These are phyloP conservation scores for Eulithis prunata DNA, from an alignment of 2,888 invertebrate species.

Conservation along the genomic window DNA sequence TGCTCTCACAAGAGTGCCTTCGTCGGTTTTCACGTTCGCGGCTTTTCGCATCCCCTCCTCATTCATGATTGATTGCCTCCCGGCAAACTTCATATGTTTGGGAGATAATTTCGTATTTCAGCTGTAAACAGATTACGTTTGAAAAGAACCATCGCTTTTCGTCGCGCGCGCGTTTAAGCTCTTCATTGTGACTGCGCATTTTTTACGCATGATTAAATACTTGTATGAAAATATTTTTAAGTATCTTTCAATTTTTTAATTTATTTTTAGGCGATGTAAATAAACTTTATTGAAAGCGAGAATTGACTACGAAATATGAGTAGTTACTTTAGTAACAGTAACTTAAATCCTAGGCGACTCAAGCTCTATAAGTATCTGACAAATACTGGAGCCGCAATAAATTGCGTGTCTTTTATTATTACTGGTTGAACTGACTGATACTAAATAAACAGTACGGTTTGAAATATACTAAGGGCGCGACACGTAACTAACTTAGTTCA, in stretches of 20 bases:
- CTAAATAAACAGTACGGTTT: conserved; percentile 46
- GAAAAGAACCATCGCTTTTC: conserved; percentile 76
- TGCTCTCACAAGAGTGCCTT: conserved; percentile 78
- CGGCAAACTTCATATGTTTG: conserved; percentile 82
- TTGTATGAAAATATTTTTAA: conserved; percentile 26
- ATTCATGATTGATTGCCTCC: conserved; percentile 77
- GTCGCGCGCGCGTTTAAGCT: conserved; percentile 53
- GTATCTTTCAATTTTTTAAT: conserved; percentile 21
- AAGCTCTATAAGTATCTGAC: conserved; percentile 40
- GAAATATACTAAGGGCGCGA: conserved; percentile 56
- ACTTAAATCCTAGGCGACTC: conserved; percentile 19
- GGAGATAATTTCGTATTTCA: conserved; percentile 83
- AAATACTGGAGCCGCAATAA: conserved; percentile 43
- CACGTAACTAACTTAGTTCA: conserved; percentile 67
- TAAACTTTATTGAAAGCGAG: conserved; percentile 3
- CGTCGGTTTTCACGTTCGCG: conserved; percentile 72
- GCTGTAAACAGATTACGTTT: conserved; percentile 81
- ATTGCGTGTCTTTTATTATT: conserved; percentile 45
- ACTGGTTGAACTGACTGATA: conserved; percentile 39
- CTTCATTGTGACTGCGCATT: conserved; percentile 68
- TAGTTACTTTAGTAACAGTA: conserved; percentile 11
- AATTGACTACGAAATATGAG: not conserved
- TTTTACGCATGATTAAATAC: conserved; percentile 60
- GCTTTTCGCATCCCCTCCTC: conserved; percentile 72
- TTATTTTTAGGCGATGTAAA: not conserved